These are phyloP conservation scores for Procambarus virginalis DNA, from an alignment of 1,140 invertebrate species.

Conservation along the genomic window DNA sequence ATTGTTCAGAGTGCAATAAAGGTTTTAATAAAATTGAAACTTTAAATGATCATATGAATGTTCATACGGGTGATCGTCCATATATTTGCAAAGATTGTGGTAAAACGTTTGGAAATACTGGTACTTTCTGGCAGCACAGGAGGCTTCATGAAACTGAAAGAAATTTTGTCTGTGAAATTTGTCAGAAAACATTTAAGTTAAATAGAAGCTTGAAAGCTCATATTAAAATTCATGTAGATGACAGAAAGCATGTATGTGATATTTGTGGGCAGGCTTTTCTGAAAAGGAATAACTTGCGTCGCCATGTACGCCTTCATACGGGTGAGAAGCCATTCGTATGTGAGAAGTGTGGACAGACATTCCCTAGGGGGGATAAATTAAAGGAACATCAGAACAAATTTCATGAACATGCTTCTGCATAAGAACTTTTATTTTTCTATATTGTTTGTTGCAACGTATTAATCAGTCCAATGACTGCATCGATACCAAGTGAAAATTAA, in stretches of 20 bases:
- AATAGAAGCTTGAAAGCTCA: not conserved
- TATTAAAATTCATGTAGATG: slow-evolving; percentile 7
- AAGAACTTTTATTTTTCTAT: too few species aligned
- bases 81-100: not conserved
- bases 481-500: too few species aligned
- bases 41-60: not conserved
- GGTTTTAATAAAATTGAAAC: slow-evolving; percentile 29
- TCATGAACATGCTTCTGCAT: not conserved
- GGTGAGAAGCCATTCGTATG: slow-evolving; percentile 18
- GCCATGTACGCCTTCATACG: not conserved
- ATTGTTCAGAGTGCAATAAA: not conserved
- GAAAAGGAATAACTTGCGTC: not conserved
- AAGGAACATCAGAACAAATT: slow-evolving; percentile 12
- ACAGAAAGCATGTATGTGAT: slow-evolving; percentile 15
- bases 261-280: slow-evolving; percentile 12
- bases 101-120: not conserved
- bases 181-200: slow-evolving; percentile 5
- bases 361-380: slow-evolving; percentile 22
- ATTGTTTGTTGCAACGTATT: too few species aligned
- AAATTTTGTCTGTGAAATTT: slow-evolving; percentile 13
- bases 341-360: slow-evolving; percentile 5
- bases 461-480: too few species aligned
- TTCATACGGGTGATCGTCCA: not conserved
- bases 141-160: not conserved
- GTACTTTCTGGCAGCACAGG: slow-evolving; percentile 5